Evolutionary conservation across 2,797 vertebrate genomes (phyloP), one percentile per base, ranked within the genome.

Genomic region (Columba guinea): DNA sequence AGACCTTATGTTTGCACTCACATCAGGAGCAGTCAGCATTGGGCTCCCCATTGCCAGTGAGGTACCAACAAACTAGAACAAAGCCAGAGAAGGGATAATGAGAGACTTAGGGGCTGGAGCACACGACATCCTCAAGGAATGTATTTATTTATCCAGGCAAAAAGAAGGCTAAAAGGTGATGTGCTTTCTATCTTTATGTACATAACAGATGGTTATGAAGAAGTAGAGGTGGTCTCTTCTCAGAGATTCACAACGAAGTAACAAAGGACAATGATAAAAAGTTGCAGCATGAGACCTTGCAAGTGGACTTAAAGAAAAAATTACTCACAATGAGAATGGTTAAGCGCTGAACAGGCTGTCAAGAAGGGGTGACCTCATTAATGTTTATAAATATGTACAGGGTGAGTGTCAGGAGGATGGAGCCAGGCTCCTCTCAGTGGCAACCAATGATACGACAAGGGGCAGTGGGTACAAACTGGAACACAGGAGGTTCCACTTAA

Each of bases 131-230:
- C 44, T 48, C 60, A 69, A 67, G 24, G 27, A 77, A 41, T 19
- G 8, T 19, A 21, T 24, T 81, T 59, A 52, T 58, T 74, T 27
- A 87, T 14, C 24, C 21, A 30, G 74, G 16, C 11, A 69, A 79
- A 91, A 85, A 30, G 41, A 73, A 63, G 17, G 7, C 24, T 63
- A 34, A 81, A 71, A 52, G 5, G 7, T 16, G 10, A 56, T 59
- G 37, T 7, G 20, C 67, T n/a, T 78, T 59, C 30, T 70, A 27
- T 20, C 26, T 39, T 51, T 60, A 53, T 21, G 26, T 69, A 56
- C 5, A 5, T 41, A 81, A 49, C 0, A 0, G 2, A 19, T 37
- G 37, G 24, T 67, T 70, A 52, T 35, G 53, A 28, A 69, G 59
- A 78, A 87, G 58, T 8, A 73, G 14, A 62, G 10, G 3, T 13